Evolutionary conservation across 2,888 invertebrate species (phyloP).

Genomic region (Drosophila atripex): DNA sequence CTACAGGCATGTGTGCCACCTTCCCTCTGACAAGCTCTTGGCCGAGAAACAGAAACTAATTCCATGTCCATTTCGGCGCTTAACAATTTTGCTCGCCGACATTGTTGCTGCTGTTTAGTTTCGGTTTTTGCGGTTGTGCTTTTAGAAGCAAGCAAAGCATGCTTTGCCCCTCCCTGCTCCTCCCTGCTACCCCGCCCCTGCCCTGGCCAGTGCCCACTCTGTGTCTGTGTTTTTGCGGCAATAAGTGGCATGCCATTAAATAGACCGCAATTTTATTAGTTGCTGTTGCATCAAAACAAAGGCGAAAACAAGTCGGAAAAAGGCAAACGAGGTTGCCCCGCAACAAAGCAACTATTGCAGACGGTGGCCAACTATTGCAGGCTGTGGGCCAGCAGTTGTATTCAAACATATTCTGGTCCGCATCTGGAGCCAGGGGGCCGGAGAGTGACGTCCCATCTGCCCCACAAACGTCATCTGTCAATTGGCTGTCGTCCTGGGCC

Average conservation of each 20-base stretch:
- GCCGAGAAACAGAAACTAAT: conserved; percentile 21
- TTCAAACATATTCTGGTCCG: too few relatives aligned
- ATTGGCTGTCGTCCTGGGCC: too few relatives aligned
- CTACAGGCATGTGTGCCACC: background rate
- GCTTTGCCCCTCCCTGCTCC: conserved; percentile 26
- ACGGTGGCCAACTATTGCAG: background rate
- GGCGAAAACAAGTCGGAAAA: background rate
- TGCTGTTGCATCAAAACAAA: conserved; percentile 28
- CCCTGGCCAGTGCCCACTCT: conserved; percentile 14
- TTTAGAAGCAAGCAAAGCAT: conserved; percentile 16
- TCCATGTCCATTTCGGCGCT: conserved; percentile 41
- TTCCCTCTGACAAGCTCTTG: background rate
- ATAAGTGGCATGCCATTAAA: conserved; percentile 67
- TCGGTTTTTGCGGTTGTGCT: conserved; percentile 30
- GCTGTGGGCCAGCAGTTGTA: background rate
- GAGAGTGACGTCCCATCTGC: too few relatives aligned
- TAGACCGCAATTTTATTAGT: conserved; percentile 65
- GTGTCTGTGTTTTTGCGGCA: conserved; percentile 45
- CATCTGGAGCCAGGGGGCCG: too few relatives aligned
- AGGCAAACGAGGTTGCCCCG: conserved; percentile 11
- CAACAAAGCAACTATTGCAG: background rate
- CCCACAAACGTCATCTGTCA: too few relatives aligned
- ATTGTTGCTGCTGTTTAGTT: conserved; percentile 35
- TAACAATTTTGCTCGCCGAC: conserved; percentile 33
- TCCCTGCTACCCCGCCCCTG: conserved; percentile 4